Percentiles rank a stretch among this genome's conserved stretches.
phyloP scores from a whole-genome alignment of 2,888 invertebrate genomes.

The Sarcophaga variegata region DNA sequence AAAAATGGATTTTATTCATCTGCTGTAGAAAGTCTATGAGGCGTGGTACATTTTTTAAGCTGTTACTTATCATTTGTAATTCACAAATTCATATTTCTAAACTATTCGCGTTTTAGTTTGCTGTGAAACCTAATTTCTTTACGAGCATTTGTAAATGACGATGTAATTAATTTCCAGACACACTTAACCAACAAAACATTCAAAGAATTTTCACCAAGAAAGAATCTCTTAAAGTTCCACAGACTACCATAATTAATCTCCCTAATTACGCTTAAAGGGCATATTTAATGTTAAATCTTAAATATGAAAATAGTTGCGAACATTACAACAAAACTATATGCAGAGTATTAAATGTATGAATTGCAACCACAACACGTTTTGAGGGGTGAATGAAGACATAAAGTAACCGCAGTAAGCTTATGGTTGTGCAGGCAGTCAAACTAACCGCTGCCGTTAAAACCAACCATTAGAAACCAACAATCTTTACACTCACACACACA shows the following conservation, averaged over 20 bases:
- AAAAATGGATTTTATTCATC: no score
- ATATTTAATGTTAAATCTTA: conserved; percentile 2
- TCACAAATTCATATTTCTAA: no score
- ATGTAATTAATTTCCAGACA: no score
- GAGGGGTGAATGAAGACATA: not conserved
- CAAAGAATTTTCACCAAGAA: not conserved
- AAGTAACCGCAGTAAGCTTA: not conserved
- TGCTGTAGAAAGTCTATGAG: no score
- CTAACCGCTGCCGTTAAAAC: not conserved
- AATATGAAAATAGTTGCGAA: not conserved
- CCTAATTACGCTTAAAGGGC: conserved; percentile 13
- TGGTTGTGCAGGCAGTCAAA: not conserved
- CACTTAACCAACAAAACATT: not conserved
- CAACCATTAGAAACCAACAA: conserved; percentile 18
- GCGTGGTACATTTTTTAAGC: no score
- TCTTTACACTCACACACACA: not conserved
- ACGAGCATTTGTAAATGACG: no score
- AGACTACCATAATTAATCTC: not conserved
- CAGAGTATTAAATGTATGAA: not conserved
- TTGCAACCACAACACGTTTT: conserved; percentile 23
- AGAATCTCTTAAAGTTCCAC: no score
- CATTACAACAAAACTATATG: not conserved
- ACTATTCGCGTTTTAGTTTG: no score
- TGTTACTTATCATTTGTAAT: no score
- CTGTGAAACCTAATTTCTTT: no score